Conservation (phyloP, 2,888 invertebrate species). For the Clunio marinus region DNA sequence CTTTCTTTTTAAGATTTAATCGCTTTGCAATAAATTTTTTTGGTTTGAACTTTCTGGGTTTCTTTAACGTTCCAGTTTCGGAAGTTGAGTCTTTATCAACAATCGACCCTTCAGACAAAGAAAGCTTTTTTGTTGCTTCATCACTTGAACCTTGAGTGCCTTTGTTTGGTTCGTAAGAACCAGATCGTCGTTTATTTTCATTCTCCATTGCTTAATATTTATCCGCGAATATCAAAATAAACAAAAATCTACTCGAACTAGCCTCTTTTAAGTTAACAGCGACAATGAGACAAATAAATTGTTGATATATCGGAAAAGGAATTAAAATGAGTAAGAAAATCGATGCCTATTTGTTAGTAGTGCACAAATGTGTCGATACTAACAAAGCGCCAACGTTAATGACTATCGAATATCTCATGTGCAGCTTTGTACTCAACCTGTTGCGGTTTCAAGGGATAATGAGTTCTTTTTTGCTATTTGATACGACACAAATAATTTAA, state of each 20-base stretch:
- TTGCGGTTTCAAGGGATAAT: constrained; percentile 20
- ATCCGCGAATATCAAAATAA: not conserved
- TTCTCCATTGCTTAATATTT: constrained; percentile 5
- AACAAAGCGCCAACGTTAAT: not conserved
- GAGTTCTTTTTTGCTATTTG: too few species aligned
- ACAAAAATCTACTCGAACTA: not conserved
- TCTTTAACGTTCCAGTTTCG: constrained; percentile 8
- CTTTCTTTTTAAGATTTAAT: constrained; percentile 1
- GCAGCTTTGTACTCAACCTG: not conserved
- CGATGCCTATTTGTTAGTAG: not conserved
- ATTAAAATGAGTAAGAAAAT: not conserved
- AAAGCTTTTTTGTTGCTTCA: constrained; percentile 4
- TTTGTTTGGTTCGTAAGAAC: not conserved
- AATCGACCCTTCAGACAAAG: not conserved
- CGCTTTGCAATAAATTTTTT: constrained; percentile 29
- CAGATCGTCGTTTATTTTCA: not conserved
- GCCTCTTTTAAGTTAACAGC: constrained; percentile 4
- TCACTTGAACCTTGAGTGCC: not conserved
- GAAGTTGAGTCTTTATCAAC: not conserved
- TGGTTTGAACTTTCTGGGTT: constrained; percentile 30
- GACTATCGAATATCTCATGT: not conserved
- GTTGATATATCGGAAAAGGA: not conserved
- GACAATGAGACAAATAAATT: constrained; percentile 31
- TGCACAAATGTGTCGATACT: not conserved
- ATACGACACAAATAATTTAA: too few species aligned